Percentiles rank a stretch among this genome's conserved stretches.
These are phyloP conservation scores for Sebastiscus albofasciatus DNA, from an alignment of 2,797 vertebrate species.

Conservation along the genomic window DNA sequence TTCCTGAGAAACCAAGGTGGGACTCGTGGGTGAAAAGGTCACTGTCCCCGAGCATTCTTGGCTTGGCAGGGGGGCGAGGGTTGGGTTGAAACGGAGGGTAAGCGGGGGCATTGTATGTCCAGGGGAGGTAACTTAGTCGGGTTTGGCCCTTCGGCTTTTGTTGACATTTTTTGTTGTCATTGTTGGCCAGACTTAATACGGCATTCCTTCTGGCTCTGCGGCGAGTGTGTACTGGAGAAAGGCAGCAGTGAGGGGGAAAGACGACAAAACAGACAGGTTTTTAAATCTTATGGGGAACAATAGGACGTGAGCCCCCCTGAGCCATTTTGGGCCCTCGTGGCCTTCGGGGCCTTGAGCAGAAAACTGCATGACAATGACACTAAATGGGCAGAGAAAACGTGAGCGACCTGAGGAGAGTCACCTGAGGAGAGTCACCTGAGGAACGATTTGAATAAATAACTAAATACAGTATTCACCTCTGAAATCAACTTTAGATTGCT, in stretches of 20 bases:
- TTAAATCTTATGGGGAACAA: slow-evolving; percentile 73
- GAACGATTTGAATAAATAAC: slow-evolving; percentile 1
- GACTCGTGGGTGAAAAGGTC: slow-evolving; percentile 74
- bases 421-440: slow-evolving; percentile 7
- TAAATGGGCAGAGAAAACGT: slow-evolving; percentile 28
- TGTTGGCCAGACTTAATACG: slow-evolving; percentile 78
- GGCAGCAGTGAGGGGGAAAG: slow-evolving; percentile 47
- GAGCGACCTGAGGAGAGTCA: slow-evolving; percentile 6
- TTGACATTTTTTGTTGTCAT: slow-evolving; percentile 79
- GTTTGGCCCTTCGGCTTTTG: slow-evolving; percentile 71
- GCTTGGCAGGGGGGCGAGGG: slow-evolving; percentile 78
- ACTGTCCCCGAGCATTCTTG: slow-evolving; percentile 70
- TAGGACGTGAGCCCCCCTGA: slow-evolving; percentile 57
- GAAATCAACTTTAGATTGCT: not conserved
- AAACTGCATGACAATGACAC: slow-evolving; percentile 74
- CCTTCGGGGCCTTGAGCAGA: slow-evolving; percentile 53
- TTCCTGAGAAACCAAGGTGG: slow-evolving; percentile 81
- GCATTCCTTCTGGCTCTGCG: slow-evolving; percentile 67
- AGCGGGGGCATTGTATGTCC: slow-evolving; percentile 76
- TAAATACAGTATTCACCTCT: not conserved
- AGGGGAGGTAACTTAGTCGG: slow-evolving; percentile 74
- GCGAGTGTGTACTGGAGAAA: slow-evolving; percentile 48
- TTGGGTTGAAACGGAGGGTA: slow-evolving; percentile 70
- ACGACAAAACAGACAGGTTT: slow-evolving; percentile 63
- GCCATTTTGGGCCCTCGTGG: slow-evolving; percentile 42